Conservation (phyloP, 2,113 vertebrate genomes). For the Leptocoma aspasia region DNA sequence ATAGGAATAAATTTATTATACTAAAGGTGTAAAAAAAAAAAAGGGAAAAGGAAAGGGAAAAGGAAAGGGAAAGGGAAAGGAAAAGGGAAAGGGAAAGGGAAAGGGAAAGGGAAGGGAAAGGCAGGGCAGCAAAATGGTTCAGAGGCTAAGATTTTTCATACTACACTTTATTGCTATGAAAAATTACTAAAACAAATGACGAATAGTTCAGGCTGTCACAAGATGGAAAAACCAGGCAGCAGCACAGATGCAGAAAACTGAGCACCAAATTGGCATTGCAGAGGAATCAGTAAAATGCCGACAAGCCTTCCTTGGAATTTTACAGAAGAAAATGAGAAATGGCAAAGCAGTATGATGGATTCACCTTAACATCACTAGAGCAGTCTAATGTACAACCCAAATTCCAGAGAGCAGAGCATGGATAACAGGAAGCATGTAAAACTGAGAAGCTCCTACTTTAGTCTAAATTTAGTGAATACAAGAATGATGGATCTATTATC, state of each 20-base stretch:
- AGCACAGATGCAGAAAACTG: not conserved
- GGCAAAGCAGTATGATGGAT: not conserved
- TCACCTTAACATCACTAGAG: not conserved
- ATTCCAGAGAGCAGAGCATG: not conserved
- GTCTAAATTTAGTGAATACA: not conserved
- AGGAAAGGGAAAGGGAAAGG: not conserved
- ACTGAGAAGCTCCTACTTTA: not conserved
- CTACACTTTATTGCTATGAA: not conserved
- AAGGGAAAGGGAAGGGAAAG: not conserved
- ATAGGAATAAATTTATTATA: not conserved
- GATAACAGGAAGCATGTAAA: not conserved
- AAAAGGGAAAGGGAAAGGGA: not conserved
- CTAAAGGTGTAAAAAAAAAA: not conserved
- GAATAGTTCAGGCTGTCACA: not conserved
- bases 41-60: not conserved
- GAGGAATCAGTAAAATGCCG: accelerated
- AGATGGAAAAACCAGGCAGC: not conserved
- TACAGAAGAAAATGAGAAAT: not conserved
- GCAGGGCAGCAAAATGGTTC: not conserved
- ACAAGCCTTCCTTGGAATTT: not conserved
- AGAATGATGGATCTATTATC: not conserved
- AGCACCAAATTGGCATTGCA: not conserved
- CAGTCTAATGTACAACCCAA: not conserved
- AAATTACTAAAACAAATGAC: not conserved
- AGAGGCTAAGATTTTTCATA: not conserved